A percentile compares a stretch with the other conserved stretches of the same genome.
Conservation (phyloP, 2,888 invertebrate species). For the Hanleya hanleyi region DNA sequence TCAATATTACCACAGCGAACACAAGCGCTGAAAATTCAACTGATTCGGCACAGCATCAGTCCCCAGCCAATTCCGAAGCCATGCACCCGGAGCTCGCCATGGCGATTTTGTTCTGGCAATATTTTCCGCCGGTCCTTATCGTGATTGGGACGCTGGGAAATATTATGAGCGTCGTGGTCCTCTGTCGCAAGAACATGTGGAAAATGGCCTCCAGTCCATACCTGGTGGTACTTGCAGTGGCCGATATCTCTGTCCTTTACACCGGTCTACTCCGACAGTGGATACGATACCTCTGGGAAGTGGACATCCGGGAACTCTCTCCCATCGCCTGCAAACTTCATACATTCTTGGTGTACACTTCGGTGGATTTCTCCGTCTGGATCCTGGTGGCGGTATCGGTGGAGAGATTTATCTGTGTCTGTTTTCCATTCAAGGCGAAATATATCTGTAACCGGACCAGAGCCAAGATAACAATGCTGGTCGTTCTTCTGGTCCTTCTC, state of each 20-base stretch:
- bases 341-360: conserved; percentile 52
- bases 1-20: no score
- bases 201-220: conserved; percentile 52
- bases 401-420: conserved; percentile 57
- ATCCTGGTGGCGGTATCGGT: conserved; percentile 61
- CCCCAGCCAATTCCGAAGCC: no score
- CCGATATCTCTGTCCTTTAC: conserved; percentile 55
- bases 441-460: conserved; percentile 39
- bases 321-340: conserved; percentile 48
- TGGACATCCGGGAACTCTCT: conserved; percentile 46
- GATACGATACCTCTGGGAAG: conserved; percentile 33
- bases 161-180: conserved; percentile 46
- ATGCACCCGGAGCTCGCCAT: no score
- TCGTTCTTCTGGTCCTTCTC: conserved; percentile 37
- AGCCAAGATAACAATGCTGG: conserved; percentile 30
- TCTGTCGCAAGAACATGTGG: conserved; percentile 46
- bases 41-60: no score
- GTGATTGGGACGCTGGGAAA: conserved; percentile 59
- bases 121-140: conserved; percentile 55
- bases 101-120: conserved; percentile 42
- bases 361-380: conserved; percentile 61
- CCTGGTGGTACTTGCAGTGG: conserved; percentile 48
- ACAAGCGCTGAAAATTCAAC: no score
- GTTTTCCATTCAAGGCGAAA: conserved; percentile 52
- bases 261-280: conserved; percentile 57